phyloP scores from a whole-genome alignment of 2,797 vertebrate species.

The Alca torda region DNA sequence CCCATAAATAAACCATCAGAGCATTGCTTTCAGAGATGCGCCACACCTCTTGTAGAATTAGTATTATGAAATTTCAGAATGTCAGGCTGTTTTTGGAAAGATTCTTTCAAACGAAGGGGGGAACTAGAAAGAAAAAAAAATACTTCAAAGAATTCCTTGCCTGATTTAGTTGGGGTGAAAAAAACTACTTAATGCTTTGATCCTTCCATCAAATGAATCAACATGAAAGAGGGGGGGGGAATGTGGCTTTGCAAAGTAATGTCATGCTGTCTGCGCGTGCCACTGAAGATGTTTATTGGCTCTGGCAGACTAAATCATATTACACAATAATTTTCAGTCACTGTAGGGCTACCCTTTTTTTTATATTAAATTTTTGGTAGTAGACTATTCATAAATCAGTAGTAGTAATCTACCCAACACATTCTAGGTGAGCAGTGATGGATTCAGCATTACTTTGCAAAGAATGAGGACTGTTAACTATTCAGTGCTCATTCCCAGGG shows the following conservation, averaged over 20 bases:
- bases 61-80: constrained; percentile 32
- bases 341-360: not conserved
- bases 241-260: not conserved
- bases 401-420: not conserved
- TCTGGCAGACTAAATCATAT: not conserved
- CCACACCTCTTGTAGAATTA: constrained; percentile 55
- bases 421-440: not conserved
- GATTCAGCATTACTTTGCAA: not conserved
- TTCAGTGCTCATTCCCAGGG: not conserved
- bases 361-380: not conserved
- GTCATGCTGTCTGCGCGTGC: not conserved
- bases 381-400: not conserved
- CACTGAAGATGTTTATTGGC: constrained; percentile 3
- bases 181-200: constrained; percentile 64
- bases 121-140: not conserved
- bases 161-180: constrained; percentile 45
- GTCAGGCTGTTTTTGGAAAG: constrained; percentile 21
- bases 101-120: constrained; percentile 31
- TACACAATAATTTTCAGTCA: not conserved
- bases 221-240: constrained; percentile 18
- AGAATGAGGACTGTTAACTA: not conserved
- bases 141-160: constrained; percentile 65
- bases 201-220: constrained; percentile 62
- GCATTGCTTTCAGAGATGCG: not conserved
- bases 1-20: constrained; percentile 59